Conservation (phyloP, 2,888 invertebrate species). For the Polyploca ridens region DNA sequence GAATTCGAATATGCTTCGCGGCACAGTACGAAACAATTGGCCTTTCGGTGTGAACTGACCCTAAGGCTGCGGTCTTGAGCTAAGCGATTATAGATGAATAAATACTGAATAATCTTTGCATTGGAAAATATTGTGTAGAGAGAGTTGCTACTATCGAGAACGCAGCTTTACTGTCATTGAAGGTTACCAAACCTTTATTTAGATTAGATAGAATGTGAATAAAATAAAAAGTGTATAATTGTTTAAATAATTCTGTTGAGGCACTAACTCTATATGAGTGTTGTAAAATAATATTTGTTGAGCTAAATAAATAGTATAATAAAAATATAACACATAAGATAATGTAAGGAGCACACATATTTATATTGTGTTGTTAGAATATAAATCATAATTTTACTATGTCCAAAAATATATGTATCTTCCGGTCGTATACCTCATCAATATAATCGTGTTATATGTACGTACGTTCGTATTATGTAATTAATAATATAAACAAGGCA, state of each 20-base stretch:
- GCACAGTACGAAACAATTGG: no score
- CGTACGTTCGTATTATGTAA: neutral
- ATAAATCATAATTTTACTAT: neutral
- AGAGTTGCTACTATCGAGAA: neutral
- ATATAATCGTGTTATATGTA: neutral
- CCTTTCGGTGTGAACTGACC: no score
- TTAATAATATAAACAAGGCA: neutral
- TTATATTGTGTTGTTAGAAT: neutral
- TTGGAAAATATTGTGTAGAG: neutral
- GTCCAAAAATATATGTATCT: neutral
- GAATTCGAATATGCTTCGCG: no score
- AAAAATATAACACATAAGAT: neutral
- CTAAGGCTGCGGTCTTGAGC: no score
- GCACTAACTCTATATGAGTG: slow-evolving; percentile 15
- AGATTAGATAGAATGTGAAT: neutral
- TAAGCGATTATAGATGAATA: no score
- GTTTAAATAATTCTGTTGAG: neutral
- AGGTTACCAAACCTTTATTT: neutral
- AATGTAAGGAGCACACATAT: neutral
- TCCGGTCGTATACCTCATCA: neutral
- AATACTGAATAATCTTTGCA: neutral
- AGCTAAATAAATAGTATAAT: slow-evolving; percentile 29
- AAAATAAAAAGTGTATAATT: neutral
- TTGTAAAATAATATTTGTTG: slow-evolving; percentile 36
- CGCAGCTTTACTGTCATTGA: neutral